Conservation (phyloP, 1,140 invertebrate species). For the Pogonomyrmex californicus region DNA sequence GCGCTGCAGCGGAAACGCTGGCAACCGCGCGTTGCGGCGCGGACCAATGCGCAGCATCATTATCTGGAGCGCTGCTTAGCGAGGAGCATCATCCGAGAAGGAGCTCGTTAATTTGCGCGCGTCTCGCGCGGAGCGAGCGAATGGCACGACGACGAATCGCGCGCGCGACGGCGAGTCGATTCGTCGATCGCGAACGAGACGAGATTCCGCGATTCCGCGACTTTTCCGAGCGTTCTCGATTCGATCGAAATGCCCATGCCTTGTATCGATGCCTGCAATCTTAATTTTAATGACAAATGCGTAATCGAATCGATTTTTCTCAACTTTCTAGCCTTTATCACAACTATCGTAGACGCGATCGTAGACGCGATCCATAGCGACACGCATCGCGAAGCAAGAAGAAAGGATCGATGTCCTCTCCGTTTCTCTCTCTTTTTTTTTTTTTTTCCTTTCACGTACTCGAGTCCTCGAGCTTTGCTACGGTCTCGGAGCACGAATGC, state of each 20-base stretch:
- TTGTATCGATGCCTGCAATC: not conserved
- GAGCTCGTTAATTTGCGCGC: constrained; percentile 72
- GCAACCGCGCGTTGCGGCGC: constrained; percentile 72
- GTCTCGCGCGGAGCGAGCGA: not conserved
- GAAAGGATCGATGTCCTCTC: not conserved
- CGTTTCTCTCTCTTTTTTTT: not conserved
- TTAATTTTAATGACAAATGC: not conserved
- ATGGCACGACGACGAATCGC: constrained; percentile 7
- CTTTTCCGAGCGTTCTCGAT: not conserved
- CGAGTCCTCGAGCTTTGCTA: constrained; percentile 15
- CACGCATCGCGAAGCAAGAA: not conserved
- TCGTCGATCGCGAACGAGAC: not conserved
- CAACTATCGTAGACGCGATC: not conserved
- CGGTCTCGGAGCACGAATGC: constrained; percentile 56
- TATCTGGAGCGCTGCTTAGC: constrained; percentile 76
- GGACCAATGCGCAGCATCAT: constrained; percentile 77
- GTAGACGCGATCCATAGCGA: not conserved
- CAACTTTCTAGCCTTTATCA: no score
- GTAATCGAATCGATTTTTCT: not conserved
- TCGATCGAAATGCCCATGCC: not conserved
- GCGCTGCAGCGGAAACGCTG: constrained; percentile 62
- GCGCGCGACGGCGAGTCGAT: not conserved
- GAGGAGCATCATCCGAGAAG: constrained; percentile 70
- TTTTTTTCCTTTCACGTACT: rapidly evolving
- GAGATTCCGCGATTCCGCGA: not conserved